Evolutionary conservation across 2,888 invertebrate genomes (phyloP), one percentile per base, ranked within the genome.

Genomic region (Nymphalis polychloros): DNA sequence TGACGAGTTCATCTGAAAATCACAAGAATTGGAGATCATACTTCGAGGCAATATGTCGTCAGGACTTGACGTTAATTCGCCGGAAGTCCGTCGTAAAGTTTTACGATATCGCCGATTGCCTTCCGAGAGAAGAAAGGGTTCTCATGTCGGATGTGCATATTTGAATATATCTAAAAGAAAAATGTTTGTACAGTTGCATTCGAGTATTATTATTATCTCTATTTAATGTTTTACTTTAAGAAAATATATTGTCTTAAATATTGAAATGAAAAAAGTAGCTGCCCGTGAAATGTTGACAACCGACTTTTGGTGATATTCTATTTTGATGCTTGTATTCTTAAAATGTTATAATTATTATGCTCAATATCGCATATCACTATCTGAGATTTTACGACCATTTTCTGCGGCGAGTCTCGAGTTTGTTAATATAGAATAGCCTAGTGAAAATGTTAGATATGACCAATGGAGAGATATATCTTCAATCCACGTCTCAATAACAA

Each of bases 81-180:
- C 85, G 90, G 90, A 91, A 90, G 85, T 84, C 80, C 79, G 79
- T 89, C 90, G 87, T 92, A 88, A 92, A 91, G 73, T 88, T 92
- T 92, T 92, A 92, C 86, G 92, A 89, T 85, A 89, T 81, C 76
- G 78, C 75, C 85, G 79, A 86, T 83, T 79, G 84, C 87, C 85
- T 89, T 90, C 90, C 89, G 89, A 82, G 81, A 73, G 72, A 73
- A 71, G 77, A 84, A 90, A 87, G 89, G 92, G 87, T 90, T 86
- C 80, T 73, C 65, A 35, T 68, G 70, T 73, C 64, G 63, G 73
- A 67, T 64, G 61, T 68, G 62, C 52, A 66, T 70, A 66, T 66
- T 71, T 70, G 53, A 55, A 59, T 64, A 63, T 57, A 59, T 60
- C 67, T 55, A 48, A 55, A 50, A 60, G 48, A 63, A 49, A 53